Evolutionary conservation across 2,113 vertebrate species (phyloP), one percentile per base, ranked within the genome.

Genomic region (Heliornis fulica): DNA sequence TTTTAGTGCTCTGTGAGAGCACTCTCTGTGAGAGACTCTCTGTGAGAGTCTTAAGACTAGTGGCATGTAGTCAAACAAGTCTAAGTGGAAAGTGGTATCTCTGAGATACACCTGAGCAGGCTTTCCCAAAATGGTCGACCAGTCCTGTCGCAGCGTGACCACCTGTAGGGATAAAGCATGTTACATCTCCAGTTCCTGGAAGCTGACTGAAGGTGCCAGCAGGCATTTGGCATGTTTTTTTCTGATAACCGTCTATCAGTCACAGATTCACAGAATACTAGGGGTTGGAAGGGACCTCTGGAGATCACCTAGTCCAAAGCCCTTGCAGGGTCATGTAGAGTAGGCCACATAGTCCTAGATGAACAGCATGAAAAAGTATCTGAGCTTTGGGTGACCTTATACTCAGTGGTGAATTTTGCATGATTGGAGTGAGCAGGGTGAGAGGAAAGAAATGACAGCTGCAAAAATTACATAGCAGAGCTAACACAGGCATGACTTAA

Each of bases 111-210:
- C n/a, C 45, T n/a, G n/a, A 79, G 16, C 18, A 70, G 60, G 40
- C 28, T 76, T 82, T 79, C 21, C 36, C 29, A 29, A 71, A 93
- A 29, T 13, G 15, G 18, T 87, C 10, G 1, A 3, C 41, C 34
- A 14, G 41, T 59, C 12, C 53, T 75, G 2, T 43, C 1, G 0
- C 23, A n/a, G 13, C n/a, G 31, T 32, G 74, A 9, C 26, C 43
- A 51, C 23, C 5, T 54, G 51, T 17, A 38, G 46, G 18, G 46
- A 32, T 61, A 45, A 71, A 83, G 10, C 36, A 20, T 28, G 19
- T 83, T 46, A 17, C n/a, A 25, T 32, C 34, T 88, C 41, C 68
- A 78, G 34, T 26, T 87, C 51, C 68, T 81, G 83, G 17, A 59
- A 94, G 36, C 69, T 84, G 46, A 41, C 29, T 61, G 59, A 74